phyloP scores from a whole-genome alignment of 2,113 vertebrate genomes.

The Nerophis lumbriciformis region DNA sequence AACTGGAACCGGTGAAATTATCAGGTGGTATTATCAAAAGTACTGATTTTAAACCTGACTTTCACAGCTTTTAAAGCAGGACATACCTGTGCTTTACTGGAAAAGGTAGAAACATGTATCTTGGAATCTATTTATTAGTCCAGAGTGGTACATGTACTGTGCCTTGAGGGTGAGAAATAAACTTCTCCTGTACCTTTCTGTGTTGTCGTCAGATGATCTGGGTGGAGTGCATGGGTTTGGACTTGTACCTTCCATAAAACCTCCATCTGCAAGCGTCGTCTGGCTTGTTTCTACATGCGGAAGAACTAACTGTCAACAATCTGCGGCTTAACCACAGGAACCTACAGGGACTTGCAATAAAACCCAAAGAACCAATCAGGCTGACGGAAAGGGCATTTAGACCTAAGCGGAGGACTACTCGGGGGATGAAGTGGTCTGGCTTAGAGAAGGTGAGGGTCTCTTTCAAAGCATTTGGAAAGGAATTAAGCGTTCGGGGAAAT shows the following conservation, averaged over 20 bases:
- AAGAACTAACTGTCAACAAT: background rate
- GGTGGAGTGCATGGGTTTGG: background rate
- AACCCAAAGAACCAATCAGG: constrained; percentile 4
- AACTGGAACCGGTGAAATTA: background rate
- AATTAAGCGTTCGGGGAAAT: background rate
- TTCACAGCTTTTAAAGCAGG: background rate
- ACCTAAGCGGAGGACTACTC: constrained; percentile 10
- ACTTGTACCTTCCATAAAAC: background rate
- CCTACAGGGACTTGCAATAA: background rate
- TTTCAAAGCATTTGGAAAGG: background rate
- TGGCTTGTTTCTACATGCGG: background rate
- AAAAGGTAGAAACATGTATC: background rate
- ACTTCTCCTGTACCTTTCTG: background rate
- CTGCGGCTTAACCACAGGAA: background rate
- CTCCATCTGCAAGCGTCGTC: constrained; percentile 3
- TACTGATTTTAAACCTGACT: background rate
- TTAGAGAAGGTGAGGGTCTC: background rate
- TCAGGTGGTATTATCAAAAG: background rate
- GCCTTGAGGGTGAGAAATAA: background rate
- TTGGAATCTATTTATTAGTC: background rate
- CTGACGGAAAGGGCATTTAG: constrained; percentile 6
- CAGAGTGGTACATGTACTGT: background rate
- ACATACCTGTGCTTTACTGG: background rate
- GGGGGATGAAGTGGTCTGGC: constrained; percentile 3
- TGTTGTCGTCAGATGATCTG: background rate